These are phyloP conservation scores for Triplophysa dalaica DNA, from an alignment of 2,113 vertebrate genomes.

Conservation along the genomic window DNA sequence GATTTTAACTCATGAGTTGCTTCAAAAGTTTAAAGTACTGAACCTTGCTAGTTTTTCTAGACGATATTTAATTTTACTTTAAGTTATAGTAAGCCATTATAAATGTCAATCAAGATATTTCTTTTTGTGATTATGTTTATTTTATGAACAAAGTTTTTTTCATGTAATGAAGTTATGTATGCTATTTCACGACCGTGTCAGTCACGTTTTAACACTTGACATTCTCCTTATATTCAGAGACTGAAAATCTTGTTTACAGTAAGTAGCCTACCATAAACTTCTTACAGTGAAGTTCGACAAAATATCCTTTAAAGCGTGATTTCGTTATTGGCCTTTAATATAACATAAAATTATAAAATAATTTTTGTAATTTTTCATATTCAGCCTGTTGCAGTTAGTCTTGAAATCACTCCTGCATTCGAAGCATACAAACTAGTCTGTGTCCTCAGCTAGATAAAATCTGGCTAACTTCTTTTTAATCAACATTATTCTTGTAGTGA, in stretches of 20 bases:
- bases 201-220: too few species aligned
- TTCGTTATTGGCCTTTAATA: too few species aligned
- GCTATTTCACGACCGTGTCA: too few species aligned
- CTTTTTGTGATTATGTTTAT: too few species aligned
- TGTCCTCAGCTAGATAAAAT: conserved; percentile 1
- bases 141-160: too few species aligned
- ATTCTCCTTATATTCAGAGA: too few species aligned
- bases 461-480: neutral
- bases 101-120: too few species aligned
- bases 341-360: too few species aligned
- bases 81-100: neutral
- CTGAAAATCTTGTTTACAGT: too few species aligned
- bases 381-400: neutral
- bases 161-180: too few species aligned
- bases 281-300: neutral
- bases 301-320: neutral
- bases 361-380: too few species aligned
- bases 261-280: too few species aligned
- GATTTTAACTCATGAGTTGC: neutral
- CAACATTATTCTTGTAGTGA: conserved; percentile 5
- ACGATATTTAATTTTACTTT: neutral
- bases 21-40: neutral
- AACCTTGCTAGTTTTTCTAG: neutral
- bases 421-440: neutral
- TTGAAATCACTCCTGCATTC: neutral